Percentiles rank a stretch among this genome's conserved stretches.
Evolutionary conservation across 2,797 vertebrate genomes (phyloP).

Genomic region (Mionectes olivaceus): DNA sequence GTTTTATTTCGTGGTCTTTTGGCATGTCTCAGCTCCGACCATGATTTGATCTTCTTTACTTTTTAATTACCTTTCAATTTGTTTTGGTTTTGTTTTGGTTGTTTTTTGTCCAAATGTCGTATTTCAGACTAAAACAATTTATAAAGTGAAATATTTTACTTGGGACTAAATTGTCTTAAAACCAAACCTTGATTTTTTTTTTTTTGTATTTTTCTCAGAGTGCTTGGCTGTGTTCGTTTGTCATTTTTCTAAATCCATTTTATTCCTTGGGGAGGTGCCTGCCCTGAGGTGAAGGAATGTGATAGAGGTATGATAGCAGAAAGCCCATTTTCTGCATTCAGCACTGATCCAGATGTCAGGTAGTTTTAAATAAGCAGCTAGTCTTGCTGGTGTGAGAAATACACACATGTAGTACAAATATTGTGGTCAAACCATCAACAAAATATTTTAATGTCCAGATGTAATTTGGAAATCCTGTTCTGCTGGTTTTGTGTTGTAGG

Average conservation of each 20-base stretch:
- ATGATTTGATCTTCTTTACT: not conserved
- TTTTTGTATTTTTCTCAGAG: not conserved
- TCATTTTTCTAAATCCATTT: not conserved
- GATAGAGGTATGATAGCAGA: not conserved
- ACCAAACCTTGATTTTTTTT: not conserved
- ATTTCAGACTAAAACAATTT: not conserved
- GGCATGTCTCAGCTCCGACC: not conserved
- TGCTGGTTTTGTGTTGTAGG: not conserved
- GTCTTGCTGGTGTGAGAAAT: not conserved
- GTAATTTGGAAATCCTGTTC: not conserved
- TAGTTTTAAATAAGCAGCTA: not conserved
- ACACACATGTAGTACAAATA: not conserved
- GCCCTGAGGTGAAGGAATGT: not conserved
- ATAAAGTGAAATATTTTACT: not conserved
- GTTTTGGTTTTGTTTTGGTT: not conserved
- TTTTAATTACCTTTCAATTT: not conserved
- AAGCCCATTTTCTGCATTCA: not conserved
- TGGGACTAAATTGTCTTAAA: not conserved
- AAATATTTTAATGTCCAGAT: not conserved
- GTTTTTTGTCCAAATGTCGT: not conserved
- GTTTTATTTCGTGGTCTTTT: not conserved
- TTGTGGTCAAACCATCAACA: not conserved
- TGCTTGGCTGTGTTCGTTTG: not conserved
- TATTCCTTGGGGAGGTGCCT: not conserved
- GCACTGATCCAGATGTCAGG: not conserved